A percentile compares a stretch with the other conserved stretches of the same genome.
These are phyloP conservation scores for Eonycteris spelaea DNA, from an alignment of 2,113 vertebrate species.

Conservation along the genomic window DNA sequence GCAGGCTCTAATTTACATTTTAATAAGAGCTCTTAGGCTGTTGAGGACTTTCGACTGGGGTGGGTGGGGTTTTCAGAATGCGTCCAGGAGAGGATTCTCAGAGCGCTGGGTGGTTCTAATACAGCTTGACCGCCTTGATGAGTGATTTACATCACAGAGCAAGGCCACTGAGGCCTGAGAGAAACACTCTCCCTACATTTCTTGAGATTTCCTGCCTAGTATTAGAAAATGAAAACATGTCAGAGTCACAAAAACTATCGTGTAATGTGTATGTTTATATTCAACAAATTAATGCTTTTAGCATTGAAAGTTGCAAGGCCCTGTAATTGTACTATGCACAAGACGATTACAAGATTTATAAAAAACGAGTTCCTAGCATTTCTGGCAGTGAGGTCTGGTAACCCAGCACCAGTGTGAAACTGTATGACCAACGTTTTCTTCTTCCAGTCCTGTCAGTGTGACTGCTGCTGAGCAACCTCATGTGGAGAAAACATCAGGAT, in stretches of 20 bases:
- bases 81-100: neutral
- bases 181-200: neutral
- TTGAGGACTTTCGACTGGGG: neutral
- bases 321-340: neutral
- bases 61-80: rapidly evolving
- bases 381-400: neutral
- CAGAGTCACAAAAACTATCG: neutral
- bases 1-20: neutral
- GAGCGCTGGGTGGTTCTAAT: neutral
- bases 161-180: neutral
- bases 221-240: neutral
- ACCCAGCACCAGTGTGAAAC: neutral
- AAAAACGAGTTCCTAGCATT: neutral
- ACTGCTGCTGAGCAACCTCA: neutral
- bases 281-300: neutral
- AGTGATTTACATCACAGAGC: neutral
- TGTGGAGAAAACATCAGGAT: neutral
- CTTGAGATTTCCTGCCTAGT: neutral
- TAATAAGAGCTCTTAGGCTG: neutral
- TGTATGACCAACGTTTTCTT: neutral
- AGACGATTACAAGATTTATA: neutral
- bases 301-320: neutral
- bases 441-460: neutral
- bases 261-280: neutral
- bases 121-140: neutral